Conservation (phyloP, 2,888 invertebrate species). For the Gymnosoma rotundatum region DNA sequence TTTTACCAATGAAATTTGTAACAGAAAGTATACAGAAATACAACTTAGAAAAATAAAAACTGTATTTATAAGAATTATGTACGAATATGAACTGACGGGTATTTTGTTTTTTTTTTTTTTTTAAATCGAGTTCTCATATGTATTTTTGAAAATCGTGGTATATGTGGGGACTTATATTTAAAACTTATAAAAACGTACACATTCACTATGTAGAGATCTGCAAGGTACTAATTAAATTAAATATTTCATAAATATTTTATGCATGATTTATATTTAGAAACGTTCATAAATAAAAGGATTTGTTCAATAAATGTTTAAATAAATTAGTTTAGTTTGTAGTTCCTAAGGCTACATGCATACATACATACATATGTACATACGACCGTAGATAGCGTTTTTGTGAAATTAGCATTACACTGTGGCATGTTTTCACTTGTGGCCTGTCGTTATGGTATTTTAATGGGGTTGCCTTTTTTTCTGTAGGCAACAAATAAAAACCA, state of each 20-base stretch:
- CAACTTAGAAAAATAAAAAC: too few relatives aligned
- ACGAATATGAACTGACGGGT: too few relatives aligned
- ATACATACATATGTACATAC: too few relatives aligned
- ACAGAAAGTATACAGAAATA: too few relatives aligned
- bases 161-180: neutral
- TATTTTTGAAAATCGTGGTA: neutral
- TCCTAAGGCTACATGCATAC: neutral
- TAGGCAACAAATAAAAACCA: slow-evolving; percentile 15
- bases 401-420: slow-evolving; percentile 18
- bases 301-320: slow-evolving; percentile 46
- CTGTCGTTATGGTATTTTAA: slow-evolving; percentile 31
- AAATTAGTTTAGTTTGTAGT: slow-evolving; percentile 42
- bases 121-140: too few relatives aligned
- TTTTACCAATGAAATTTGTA: too few relatives aligned
- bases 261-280: slow-evolving; percentile 56
- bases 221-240: slow-evolving; percentile 69
- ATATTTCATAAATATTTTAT: slow-evolving; percentile 70
- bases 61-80: too few relatives aligned
- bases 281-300: slow-evolving; percentile 57
- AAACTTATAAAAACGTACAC: neutral
- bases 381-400: slow-evolving; percentile 25
- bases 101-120: too few relatives aligned
- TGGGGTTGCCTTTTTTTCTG: slow-evolving; percentile 2
- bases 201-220: neutral
- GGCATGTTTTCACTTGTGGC: slow-evolving; percentile 16